Percentiles rank a stretch among this genome's conserved stretches.
phyloP scores from a whole-genome alignment of 2,888 invertebrate genomes.

The Morinoia aosen region DNA sequence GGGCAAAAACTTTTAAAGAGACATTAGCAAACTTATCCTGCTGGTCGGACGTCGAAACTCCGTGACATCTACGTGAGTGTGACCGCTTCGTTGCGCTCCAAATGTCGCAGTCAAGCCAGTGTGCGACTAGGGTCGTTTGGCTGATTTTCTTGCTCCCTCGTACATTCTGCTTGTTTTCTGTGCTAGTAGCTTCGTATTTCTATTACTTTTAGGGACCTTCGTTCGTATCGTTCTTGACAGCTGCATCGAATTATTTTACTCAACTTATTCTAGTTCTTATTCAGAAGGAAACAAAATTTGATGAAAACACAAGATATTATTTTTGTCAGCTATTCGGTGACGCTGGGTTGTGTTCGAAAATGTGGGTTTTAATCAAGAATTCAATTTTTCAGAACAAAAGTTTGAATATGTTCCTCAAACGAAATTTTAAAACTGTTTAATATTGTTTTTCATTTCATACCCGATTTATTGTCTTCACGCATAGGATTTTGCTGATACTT shows the following conservation, averaged over 20 bases:
- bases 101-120: neutral
- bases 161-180: neutral
- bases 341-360: neutral
- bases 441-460: neutral
- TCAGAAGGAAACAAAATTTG: neutral
- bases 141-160: neutral
- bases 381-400: neutral
- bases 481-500: neutral
- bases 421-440: too few species aligned
- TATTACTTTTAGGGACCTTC: neutral
- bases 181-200: neutral
- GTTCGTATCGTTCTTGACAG: neutral
- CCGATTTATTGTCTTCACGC: neutral
- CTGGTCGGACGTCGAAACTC: neutral
- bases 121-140: neutral
- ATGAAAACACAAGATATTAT: neutral
- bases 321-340: neutral
- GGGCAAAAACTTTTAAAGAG: constrained; percentile 31
- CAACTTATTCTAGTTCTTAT: neutral
- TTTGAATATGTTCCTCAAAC: neutral
- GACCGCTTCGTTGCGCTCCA: neutral
- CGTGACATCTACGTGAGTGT: neutral
- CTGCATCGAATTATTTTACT: neutral
- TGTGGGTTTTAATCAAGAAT: neutral
- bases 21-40: constrained; percentile 32